A percentile compares a stretch with the other conserved stretches of the same genome.
Evolutionary conservation across 2,797 vertebrate genomes (phyloP).

Genomic region (Rhynchonycteris naso): DNA sequence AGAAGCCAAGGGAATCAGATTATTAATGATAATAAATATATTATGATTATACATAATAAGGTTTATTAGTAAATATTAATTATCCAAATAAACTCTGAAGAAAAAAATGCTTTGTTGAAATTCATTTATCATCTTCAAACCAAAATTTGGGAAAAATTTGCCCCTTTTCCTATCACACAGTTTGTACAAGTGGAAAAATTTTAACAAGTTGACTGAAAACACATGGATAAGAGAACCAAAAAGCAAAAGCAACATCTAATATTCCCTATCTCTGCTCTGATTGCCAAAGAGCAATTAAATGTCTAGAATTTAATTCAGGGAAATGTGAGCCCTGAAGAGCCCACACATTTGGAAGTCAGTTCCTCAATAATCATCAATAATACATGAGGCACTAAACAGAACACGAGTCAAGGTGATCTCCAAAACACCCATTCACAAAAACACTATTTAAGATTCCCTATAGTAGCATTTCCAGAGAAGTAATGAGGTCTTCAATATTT

Average conservation of each 20-base stretch:
- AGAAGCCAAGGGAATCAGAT: neutral
- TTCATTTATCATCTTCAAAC: neutral
- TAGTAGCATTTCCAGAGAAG: neutral
- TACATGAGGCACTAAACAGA: neutral
- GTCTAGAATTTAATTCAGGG: neutral
- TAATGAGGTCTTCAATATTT: neutral
- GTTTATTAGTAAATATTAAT: neutral
- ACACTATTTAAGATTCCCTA: neutral
- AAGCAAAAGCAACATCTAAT: neutral
- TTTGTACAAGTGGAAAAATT: conserved; percentile 42
- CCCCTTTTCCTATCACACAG: neutral
- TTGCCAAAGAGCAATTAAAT: neutral
- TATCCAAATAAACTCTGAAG: neutral
- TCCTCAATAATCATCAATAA: neutral
- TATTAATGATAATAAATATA: neutral
- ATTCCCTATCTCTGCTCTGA: neutral
- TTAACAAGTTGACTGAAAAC: neutral
- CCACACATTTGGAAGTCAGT: neutral
- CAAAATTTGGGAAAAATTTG: neutral
- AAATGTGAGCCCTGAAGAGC: neutral
- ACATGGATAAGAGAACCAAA: neutral
- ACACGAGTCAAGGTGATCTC: neutral
- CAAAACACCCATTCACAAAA: neutral
- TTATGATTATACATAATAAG: neutral
- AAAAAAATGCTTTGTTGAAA: neutral